phyloP scores from a whole-genome alignment of 2,888 invertebrate species.

The Tridacna gigas region DNA sequence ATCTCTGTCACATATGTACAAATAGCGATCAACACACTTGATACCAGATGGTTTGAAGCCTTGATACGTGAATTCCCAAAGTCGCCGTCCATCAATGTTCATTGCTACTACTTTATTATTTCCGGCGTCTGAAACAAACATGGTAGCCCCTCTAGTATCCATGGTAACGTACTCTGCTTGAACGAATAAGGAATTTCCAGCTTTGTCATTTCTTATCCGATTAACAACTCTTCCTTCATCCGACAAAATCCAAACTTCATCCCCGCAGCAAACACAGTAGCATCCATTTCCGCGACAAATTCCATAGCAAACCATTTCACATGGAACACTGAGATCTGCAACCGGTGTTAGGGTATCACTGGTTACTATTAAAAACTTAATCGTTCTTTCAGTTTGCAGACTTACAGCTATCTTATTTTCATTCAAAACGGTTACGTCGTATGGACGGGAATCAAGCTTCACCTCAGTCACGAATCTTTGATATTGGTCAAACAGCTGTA shows the following conservation, averaged over 20 bases:
- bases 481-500: constrained; percentile 50
- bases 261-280: constrained; percentile 61
- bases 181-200: constrained; percentile 48
- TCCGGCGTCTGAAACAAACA: constrained; percentile 57
- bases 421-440: constrained; percentile 52
- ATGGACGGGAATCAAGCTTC: constrained; percentile 62
- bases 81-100: constrained; percentile 48
- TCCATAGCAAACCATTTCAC: constrained; percentile 63
- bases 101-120: constrained; percentile 54
- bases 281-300: constrained; percentile 54
- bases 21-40: constrained; percentile 40
- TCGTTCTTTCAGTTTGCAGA: constrained; percentile 58
- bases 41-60: constrained; percentile 61
- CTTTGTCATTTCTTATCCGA: constrained; percentile 47
- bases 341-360: constrained; percentile 50
- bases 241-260: constrained; percentile 57
- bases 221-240: constrained; percentile 58
- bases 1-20: constrained; percentile 59
- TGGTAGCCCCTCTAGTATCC: constrained; percentile 37
- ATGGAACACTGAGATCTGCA: constrained; percentile 63
- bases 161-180: constrained; percentile 58
- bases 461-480: constrained; percentile 47
- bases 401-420: constrained; percentile 61
- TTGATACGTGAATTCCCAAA: constrained; percentile 59
- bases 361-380: constrained; percentile 57